Conservation (phyloP, 2,797 vertebrate genomes). For the Sardinella longiceps region DNA sequence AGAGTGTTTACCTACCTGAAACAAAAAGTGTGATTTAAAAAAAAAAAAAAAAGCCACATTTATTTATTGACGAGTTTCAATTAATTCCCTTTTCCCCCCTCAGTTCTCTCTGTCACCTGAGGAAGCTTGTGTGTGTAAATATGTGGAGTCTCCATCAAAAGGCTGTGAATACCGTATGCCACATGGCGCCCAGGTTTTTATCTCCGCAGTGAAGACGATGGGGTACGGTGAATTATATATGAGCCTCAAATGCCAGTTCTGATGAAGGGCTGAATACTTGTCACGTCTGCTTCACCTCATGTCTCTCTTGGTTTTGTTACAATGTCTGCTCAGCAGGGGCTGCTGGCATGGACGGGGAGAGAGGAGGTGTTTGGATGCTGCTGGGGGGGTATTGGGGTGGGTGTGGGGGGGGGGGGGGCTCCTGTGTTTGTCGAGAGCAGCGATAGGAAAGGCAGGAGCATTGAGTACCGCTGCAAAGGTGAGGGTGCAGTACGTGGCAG, state of each 20-base stretch:
- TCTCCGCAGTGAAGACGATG: neutral
- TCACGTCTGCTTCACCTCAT: conserved; percentile 13
- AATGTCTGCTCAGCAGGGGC: conserved; percentile 16
- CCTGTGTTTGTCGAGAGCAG: conserved; percentile 25
- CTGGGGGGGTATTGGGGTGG: no score
- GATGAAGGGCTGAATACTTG: conserved; percentile 16
- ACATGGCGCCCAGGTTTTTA: neutral
- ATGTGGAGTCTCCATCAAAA: neutral
- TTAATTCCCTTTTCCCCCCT: neutral
- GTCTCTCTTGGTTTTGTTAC: conserved; percentile 22
- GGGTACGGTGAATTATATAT: conserved; percentile 21
- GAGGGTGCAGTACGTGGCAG: neutral
- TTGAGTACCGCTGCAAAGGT: neutral
- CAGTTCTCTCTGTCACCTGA: conserved; percentile 15
- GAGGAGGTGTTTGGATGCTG: no score
- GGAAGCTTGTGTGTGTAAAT: conserved; percentile 11
- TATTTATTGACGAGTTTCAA: conserved; percentile 24
- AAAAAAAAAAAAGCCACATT: neutral
- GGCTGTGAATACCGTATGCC: neutral
- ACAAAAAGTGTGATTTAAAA: neutral
- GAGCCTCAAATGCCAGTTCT: conserved; percentile 15
- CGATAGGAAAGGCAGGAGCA: conserved; percentile 7
- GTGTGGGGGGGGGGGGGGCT: neutral
- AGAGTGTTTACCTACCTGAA: neutral
- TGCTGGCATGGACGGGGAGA: neutral